These are phyloP conservation scores for Lithophane ornitopus DNA, from an alignment of 2,888 invertebrate genomes.

Conservation along the genomic window DNA sequence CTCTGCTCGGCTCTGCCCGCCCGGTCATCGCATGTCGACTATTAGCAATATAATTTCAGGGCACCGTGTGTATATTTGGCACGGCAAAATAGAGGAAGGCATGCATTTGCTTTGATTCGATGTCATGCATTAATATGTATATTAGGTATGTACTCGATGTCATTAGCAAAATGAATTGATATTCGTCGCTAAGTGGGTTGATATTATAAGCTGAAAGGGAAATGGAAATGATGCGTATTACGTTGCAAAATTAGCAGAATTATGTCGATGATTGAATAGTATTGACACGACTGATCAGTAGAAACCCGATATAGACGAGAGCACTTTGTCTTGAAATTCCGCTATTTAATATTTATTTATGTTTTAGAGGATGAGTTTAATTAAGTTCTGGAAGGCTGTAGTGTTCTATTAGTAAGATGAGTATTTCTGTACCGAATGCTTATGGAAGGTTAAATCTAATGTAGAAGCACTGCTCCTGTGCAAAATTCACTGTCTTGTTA, in stretches of 20 bases:
- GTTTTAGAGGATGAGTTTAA: not conserved
- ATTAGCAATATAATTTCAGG: constrained; percentile 72
- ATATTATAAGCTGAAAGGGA: constrained; percentile 20
- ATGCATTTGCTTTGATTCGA: constrained; percentile 63
- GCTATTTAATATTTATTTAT: not conserved
- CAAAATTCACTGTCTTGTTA: not conserved
- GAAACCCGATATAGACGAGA: not conserved
- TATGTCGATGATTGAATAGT: not conserved
- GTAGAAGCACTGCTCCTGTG: too few species aligned
- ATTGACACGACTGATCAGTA: not conserved
- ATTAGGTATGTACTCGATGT: constrained; percentile 23
- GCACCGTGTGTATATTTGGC: constrained; percentile 61
- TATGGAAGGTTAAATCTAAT: too few species aligned
- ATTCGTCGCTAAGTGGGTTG: constrained; percentile 24
- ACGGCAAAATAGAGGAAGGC: constrained; percentile 56
- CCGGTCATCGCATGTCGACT: constrained; percentile 65
- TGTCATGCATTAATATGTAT: constrained; percentile 59
- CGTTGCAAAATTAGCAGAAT: constrained; percentile 17
- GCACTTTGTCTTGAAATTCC: not conserved
- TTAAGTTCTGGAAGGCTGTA: not conserved
- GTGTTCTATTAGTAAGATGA: too few species aligned
- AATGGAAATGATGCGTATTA: constrained; percentile 29
- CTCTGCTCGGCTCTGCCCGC: constrained; percentile 25
- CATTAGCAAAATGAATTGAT: constrained; percentile 56
- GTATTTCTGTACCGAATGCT: not conserved